Evolutionary conservation across 2,888 invertebrate genomes (phyloP).

Genomic region (Synanthedon tipuliformis): DNA sequence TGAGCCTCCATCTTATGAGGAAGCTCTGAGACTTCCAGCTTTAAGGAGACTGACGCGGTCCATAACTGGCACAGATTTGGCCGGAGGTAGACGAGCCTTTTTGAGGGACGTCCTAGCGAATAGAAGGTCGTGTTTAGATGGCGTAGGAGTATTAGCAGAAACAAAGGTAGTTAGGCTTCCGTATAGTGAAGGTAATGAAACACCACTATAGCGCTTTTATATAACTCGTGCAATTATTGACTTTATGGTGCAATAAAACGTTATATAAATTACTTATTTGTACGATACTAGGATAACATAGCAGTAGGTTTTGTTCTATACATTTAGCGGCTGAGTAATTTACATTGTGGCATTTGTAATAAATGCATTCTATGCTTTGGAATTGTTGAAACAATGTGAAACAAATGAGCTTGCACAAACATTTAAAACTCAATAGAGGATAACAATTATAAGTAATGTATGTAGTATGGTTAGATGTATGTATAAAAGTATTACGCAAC

Average conservation of each 20-base stretch:
- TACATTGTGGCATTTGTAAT: slow-evolving; percentile 14
- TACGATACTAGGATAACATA: background rate
- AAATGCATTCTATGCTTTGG: slow-evolving; percentile 23
- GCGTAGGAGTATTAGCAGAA: slow-evolving; percentile 55
- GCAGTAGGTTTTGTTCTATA: slow-evolving; percentile 5
- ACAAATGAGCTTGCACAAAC: slow-evolving; percentile 32
- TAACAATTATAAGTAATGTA: background rate
- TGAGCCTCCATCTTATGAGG: slow-evolving; percentile 74
- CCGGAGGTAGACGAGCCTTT: slow-evolving; percentile 60
- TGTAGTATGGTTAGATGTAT: background rate
- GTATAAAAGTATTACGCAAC: slow-evolving; percentile 1
- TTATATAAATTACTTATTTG: slow-evolving; percentile 1
- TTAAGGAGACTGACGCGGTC: slow-evolving; percentile 70
- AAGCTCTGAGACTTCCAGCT: slow-evolving; percentile 73
- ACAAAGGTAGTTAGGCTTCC: slow-evolving; percentile 55
- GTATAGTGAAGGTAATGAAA: slow-evolving; percentile 52
- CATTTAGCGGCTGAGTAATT: slow-evolving; percentile 5
- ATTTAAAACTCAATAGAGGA: background rate
- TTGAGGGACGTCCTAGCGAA: slow-evolving; percentile 60
- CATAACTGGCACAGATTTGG: slow-evolving; percentile 68
- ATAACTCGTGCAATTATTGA: slow-evolving; percentile 26
- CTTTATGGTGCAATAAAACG: slow-evolving; percentile 53
- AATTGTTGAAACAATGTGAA: slow-evolving; percentile 23
- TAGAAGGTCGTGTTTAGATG: slow-evolving; percentile 59
- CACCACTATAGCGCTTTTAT: slow-evolving; percentile 52